These are phyloP conservation scores for Scaptomyza graminum DNA, from an alignment of 1,140 invertebrate genomes.

Conservation along the genomic window DNA sequence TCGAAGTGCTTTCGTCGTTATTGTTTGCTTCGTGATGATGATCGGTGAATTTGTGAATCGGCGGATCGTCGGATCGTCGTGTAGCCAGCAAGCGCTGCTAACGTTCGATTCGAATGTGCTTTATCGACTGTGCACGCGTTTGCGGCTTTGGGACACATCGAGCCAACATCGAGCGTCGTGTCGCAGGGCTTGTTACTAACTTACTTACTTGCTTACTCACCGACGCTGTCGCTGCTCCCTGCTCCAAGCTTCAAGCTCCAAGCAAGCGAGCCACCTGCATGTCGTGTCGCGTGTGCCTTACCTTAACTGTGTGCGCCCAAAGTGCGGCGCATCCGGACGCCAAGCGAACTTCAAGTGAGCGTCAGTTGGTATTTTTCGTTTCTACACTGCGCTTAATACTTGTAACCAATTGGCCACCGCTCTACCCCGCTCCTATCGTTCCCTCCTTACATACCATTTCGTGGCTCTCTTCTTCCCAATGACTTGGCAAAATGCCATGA, in stretches of 20 bases:
- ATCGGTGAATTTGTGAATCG: constrained; percentile 3
- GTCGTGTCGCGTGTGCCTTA: constrained; percentile 49
- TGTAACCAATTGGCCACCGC: constrained; percentile 30
- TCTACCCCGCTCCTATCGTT: not conserved
- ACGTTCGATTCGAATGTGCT: constrained; percentile 78
- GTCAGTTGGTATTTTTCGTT: constrained; percentile 12
- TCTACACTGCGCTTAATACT: constrained; percentile 72
- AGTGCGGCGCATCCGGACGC: constrained; percentile 57
- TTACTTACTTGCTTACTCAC: not conserved
- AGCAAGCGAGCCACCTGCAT: constrained; percentile 61
- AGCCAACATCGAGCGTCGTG: constrained; percentile 33
- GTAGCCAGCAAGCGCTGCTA: constrained; percentile 55
- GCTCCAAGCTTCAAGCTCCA: constrained; percentile 48
- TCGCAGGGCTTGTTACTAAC: constrained; percentile 69
- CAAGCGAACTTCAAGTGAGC: constrained; percentile 35
- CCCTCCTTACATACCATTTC: not conserved
- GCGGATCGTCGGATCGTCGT: constrained; percentile 7
- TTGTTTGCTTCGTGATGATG: constrained; percentile 5
- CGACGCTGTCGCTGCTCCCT: constrained; percentile 31
- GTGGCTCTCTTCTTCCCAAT: constrained; percentile 10
- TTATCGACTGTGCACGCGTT: constrained; percentile 78
- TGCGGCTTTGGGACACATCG: constrained; percentile 45
- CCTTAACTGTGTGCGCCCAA: constrained; percentile 46
- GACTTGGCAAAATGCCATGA: constrained; percentile 65
- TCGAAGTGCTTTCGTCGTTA: constrained; percentile 37